Evolutionary conservation across 2,113 vertebrate species (phyloP).

Genomic region (Sander lucioperca): DNA sequence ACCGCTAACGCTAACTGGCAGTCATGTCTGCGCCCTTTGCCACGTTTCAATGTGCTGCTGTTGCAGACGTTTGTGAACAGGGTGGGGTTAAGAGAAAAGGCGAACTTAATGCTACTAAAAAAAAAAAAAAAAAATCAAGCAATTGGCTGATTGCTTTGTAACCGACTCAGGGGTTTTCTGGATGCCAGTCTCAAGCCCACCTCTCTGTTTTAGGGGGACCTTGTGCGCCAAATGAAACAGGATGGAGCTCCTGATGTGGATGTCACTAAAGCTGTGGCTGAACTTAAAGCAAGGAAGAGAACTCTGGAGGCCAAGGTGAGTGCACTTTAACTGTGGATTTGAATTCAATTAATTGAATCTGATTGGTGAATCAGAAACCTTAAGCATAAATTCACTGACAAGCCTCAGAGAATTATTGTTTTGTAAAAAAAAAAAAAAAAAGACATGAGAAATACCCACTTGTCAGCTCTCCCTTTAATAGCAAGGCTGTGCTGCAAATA

Average conservation of each 20-base stretch:
- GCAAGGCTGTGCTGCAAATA: neutral
- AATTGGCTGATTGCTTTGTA: neutral
- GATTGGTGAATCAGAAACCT: too few species aligned
- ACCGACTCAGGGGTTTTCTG: neutral
- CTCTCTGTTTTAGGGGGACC: slow-evolving; percentile 87
- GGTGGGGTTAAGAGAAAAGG: slow-evolving; percentile 63
- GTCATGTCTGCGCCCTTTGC: slow-evolving; percentile 61
- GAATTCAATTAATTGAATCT: neutral
- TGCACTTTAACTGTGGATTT: neutral
- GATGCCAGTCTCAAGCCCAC: neutral
- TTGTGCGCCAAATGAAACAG: slow-evolving; percentile 94
- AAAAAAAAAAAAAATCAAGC: neutral
- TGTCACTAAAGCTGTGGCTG: slow-evolving; percentile 93
- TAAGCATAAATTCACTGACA: neutral
- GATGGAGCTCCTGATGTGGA: slow-evolving; percentile 94
- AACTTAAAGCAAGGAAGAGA: slow-evolving; percentile 94
- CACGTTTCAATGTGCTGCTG: slow-evolving; percentile 74
- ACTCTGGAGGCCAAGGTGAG: slow-evolving; percentile 93
- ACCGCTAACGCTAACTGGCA: slow-evolving; percentile 54
- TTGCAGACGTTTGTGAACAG: slow-evolving; percentile 49
- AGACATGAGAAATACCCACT: too few species aligned
- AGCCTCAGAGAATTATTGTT: neutral
- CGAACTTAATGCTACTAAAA: neutral
- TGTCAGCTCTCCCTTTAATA: neutral
- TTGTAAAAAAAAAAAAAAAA: neutral